A percentile compares a stretch with the other conserved stretches of the same genome.
These are phyloP conservation scores for Anguilla megastoma DNA, from an alignment of 2,797 vertebrate species.

Conservation along the genomic window DNA sequence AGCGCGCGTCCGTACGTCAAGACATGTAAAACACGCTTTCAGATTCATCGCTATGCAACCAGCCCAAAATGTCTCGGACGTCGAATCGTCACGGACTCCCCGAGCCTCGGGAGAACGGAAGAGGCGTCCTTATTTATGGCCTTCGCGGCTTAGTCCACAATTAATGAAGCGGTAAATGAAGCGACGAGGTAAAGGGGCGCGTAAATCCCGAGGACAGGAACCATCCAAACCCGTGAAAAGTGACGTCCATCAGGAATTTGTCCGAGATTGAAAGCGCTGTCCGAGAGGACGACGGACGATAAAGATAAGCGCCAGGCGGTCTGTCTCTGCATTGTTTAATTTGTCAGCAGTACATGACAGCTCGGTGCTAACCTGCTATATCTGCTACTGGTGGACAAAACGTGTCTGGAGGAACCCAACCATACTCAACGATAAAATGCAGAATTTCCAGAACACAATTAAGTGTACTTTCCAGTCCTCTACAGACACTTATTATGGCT, in stretches of 20 bases:
- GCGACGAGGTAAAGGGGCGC: background rate
- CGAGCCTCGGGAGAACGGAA: background rate
- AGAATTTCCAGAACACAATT: background rate
- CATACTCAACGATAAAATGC: background rate
- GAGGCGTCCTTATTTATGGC: background rate
- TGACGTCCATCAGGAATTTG: background rate
- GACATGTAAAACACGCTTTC: conserved; percentile 8
- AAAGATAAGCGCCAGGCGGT: background rate
- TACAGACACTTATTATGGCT: background rate
- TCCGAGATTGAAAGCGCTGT: background rate
- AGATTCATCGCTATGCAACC: background rate
- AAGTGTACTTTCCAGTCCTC: background rate
- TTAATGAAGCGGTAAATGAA: background rate
- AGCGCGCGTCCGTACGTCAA: background rate
- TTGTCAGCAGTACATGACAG: conserved; percentile 16
- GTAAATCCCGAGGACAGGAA: background rate
- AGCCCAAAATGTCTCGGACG: background rate
- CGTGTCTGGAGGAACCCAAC: background rate
- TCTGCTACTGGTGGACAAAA: background rate
- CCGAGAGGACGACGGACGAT: background rate
- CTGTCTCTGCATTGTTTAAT: background rate
- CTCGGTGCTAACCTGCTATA: background rate
- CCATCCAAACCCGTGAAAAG: background rate
- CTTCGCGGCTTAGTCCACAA: background rate
- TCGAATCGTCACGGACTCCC: no score